Evolutionary conservation across 2,797 vertebrate genomes (phyloP).

Genomic region (Ibycter americanus): DNA sequence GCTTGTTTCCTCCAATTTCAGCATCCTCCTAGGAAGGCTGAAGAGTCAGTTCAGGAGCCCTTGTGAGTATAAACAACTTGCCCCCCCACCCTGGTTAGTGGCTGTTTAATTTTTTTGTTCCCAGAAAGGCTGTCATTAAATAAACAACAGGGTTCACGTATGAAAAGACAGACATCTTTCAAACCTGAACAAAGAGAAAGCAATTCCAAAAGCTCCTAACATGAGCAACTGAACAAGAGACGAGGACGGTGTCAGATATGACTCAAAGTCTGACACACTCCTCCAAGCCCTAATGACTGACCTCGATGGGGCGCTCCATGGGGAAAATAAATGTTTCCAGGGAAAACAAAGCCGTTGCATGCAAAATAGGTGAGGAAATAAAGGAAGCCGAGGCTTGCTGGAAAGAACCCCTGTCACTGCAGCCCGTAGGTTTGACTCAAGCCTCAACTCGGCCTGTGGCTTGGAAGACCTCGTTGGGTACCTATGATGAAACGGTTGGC

Average conservation of each 20-base stretch:
- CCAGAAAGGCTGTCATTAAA: slow-evolving; percentile 33
- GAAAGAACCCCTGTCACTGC: not conserved
- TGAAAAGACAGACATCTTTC: not conserved
- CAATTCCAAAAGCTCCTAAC: not conserved
- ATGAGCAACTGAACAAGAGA: not conserved
- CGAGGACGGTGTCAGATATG: not conserved
- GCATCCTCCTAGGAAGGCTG: not conserved
- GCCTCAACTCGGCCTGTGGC: not conserved
- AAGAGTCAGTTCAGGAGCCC: not conserved
- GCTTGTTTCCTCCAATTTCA: not conserved
- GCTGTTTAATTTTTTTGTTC: slow-evolving; percentile 3
- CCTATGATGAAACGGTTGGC: not conserved
- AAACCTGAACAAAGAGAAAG: not conserved
- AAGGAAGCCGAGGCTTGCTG: not conserved
- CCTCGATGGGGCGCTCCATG: fast-evolving
- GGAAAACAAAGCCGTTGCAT: not conserved
- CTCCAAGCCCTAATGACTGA: not conserved
- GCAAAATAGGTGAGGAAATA: not conserved
- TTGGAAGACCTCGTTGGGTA: not conserved
- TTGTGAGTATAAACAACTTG: not conserved
- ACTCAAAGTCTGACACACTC: slow-evolving; percentile 19
- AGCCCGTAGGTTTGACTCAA: not conserved
- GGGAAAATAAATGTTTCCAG: not conserved
- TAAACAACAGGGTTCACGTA: not conserved
- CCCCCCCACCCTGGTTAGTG: no score